phyloP scores from a whole-genome alignment of 2,113 vertebrate genomes.

The Brachyhypopomus occidentalis region DNA sequence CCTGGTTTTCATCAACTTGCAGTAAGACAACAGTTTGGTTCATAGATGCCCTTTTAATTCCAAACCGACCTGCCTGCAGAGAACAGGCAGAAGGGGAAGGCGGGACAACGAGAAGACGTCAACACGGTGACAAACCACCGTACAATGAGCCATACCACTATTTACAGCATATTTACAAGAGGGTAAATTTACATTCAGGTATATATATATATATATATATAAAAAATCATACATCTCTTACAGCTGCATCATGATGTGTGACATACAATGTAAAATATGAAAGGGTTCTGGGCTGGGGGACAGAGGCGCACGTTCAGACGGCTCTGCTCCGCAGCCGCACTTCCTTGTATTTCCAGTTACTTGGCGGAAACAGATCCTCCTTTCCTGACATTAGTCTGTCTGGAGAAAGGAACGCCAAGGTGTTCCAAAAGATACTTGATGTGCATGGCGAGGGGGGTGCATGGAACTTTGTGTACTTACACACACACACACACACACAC shows the following conservation, averaged over 20 bases:
- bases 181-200: conserved; percentile 69
- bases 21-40: conserved; percentile 23
- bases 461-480: conserved; percentile 34
- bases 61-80: conserved; percentile 65
- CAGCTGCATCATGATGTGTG: conserved; percentile 65
- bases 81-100: conserved; percentile 59
- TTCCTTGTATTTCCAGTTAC: conserved; percentile 29
- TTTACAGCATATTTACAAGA: conserved; percentile 79
- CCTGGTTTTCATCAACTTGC: not conserved
- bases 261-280: conserved; percentile 58
- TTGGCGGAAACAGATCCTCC: not conserved
- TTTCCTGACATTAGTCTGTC: conserved; percentile 17
- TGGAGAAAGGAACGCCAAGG: conserved; percentile 12
- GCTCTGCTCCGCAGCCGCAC: conserved; percentile 40
- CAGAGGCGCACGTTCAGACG: conserved; percentile 29
- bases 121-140: conserved; percentile 58
- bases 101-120: conserved; percentile 55
- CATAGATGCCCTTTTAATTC: conserved; percentile 78
- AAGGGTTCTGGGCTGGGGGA: conserved; percentile 47
- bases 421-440: not conserved
- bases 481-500: conserved; percentile 34
- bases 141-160: conserved; percentile 69
- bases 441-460: conserved; percentile 3
- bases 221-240: conserved; percentile 74
- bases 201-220: conserved; percentile 56